Percentiles rank a stretch among this genome's conserved stretches.
Evolutionary conservation across 2,113 vertebrate species (phyloP).

Genomic region (Mormyrus iriodes): DNA sequence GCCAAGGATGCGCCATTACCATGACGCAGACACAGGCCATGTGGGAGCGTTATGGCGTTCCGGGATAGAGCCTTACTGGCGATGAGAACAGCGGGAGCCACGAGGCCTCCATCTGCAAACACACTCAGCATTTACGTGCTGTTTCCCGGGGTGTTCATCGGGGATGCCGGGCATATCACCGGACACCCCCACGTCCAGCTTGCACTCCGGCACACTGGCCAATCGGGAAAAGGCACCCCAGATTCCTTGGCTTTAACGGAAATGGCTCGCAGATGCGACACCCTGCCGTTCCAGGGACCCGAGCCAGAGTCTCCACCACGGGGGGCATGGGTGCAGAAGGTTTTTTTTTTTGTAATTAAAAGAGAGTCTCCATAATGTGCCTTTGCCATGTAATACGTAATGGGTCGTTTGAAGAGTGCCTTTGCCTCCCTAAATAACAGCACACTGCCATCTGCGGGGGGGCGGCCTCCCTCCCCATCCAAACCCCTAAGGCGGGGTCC

Average conservation of each 20-base stretch:
- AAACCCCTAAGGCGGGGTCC: slow-evolving; percentile 47
- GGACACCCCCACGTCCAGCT: slow-evolving; percentile 44
- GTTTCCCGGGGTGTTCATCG: background rate
- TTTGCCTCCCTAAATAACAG: slow-evolving; percentile 49
- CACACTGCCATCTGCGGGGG: slow-evolving; percentile 34
- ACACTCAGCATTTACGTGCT: background rate
- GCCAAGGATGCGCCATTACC: slow-evolving; percentile 40
- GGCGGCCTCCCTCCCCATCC: slow-evolving; percentile 45
- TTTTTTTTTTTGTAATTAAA: slow-evolving; percentile 17
- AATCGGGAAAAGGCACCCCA: slow-evolving; percentile 42
- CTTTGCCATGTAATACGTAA: background rate
- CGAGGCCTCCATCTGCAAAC: slow-evolving; percentile 4
- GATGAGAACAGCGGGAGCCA: background rate
- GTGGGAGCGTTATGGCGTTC: slow-evolving; percentile 37
- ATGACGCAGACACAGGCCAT: slow-evolving; percentile 37
- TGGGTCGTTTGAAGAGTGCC: slow-evolving; percentile 26
- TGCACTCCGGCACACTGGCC: slow-evolving; percentile 52
- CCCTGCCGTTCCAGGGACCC: slow-evolving; percentile 37
- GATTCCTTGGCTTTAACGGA: background rate
- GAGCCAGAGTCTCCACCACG: background rate
- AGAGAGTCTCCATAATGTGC: slow-evolving; percentile 14
- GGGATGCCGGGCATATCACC: slow-evolving; percentile 3
- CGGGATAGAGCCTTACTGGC: background rate
- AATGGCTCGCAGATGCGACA: slow-evolving; percentile 42
- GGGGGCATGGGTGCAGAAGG: background rate